Base-by-base conservation (phyloP, 2,113 vertebrate species). In the Embiotoca jacksoni region DNA sequence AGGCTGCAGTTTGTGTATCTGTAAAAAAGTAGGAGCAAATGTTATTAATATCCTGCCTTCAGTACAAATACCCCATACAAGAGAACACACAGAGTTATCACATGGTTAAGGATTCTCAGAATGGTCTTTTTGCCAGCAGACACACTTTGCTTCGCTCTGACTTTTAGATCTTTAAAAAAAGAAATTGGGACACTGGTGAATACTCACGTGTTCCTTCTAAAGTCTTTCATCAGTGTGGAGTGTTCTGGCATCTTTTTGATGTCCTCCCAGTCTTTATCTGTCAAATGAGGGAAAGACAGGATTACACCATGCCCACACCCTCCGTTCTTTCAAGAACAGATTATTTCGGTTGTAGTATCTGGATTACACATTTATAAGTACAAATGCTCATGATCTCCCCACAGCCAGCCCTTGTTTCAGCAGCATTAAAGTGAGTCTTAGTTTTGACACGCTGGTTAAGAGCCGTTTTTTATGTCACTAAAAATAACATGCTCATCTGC, bases 1-100 rank as follows among this genome's bases (percentile, higher is more conserved):
- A 99, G 98, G 96, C 98, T 99, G 97, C 98, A 99, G 94, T 99
- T 99, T 94, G 98, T 99, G 93, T 99, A 99, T 91, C 98, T 99
- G 93, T 39, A 49, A 78, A 0, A 49, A 33, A 58, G 11, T 23
- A 31, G 44, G 31, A 73, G 30, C 1, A 70, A n/a, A 54, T 59
- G 3, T 30, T 7, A 41, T 57, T 30, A 67, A 36, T 31, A 50
- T 36, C 6, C 54, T 7, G 30, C 10, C n/a, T 44, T 72, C 2
- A 55, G 33, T 56, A 9, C 23, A 70, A 37, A 62, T 31, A 47
- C 7, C 31, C 7, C 2, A 52, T 35, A 11, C 1, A 36, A 23
- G 2, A 31, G 7, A 33, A 57, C 9, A 53, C 7, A 1, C 57
- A 39, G 30, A 39, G 32, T 10, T 57, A 47, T 70, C n/a, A 56